Percentiles rank a stretch among this genome's conserved stretches.
These are phyloP conservation scores for Urosaurus nigricauda DNA, from an alignment of 2,797 vertebrate species.

Conservation along the genomic window DNA sequence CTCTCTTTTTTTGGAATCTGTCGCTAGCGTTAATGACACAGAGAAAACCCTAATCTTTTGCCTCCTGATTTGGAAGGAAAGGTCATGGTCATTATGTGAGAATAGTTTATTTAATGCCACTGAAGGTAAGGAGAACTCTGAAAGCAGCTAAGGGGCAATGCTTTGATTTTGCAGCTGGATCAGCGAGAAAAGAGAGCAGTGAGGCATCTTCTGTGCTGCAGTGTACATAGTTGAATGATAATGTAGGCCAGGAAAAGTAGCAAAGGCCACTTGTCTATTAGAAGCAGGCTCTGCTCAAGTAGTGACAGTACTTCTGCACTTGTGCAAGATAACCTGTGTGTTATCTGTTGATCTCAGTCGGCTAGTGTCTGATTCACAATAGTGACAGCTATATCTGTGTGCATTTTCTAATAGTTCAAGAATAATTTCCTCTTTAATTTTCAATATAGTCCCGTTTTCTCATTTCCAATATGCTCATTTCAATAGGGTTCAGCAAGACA, in stretches of 20 bases:
- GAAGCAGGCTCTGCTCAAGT: neutral
- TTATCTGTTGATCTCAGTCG: no score
- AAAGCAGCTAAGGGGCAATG: neutral
- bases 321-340: neutral
- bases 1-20: neutral
- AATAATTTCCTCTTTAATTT: neutral
- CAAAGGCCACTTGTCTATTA: neutral
- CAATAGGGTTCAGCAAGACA: neutral
- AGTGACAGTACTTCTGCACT: neutral
- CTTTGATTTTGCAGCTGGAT: neutral
- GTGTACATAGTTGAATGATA: no score
- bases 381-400: no score
- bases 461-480: no score
- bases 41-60: accelerated
- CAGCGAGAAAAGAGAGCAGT: neutral
- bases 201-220: no score
- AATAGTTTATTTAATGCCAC: constrained; percentile 12
- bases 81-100: accelerated
- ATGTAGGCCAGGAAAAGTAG: no score
- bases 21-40: neutral
- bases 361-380: neutral
- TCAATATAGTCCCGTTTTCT: no score
- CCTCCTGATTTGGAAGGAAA: accelerated
- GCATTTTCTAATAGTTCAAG: neutral
- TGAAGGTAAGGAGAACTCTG: accelerated